Conservation (phyloP, 2,113 vertebrate genomes). For the Thryonomys swinderianus region DNA sequence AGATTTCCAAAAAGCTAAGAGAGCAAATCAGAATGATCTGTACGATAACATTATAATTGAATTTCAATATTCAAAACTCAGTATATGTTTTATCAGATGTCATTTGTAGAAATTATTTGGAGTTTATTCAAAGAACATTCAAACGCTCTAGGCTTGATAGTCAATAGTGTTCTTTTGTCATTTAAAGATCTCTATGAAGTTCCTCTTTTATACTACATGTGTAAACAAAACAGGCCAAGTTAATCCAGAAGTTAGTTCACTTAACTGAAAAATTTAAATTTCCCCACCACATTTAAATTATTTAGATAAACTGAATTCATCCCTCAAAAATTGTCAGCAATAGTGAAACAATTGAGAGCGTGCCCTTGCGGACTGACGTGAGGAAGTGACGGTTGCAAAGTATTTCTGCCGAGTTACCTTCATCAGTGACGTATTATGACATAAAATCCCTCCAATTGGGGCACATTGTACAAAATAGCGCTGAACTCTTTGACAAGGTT, state of each 20-base stretch:
- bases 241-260: background rate
- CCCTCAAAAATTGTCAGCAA: background rate
- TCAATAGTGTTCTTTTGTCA: background rate
- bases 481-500: background rate
- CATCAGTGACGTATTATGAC: background rate
- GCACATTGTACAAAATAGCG: background rate
- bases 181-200: background rate
- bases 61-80: slow-evolving; percentile 36
- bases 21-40: background rate
- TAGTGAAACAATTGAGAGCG: background rate
- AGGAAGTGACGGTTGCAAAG: background rate
- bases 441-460: background rate
- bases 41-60: background rate
- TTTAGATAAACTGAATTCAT: background rate
- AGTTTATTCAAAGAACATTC: slow-evolving; percentile 23
- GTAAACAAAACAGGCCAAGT: background rate
- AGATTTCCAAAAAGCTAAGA: background rate
- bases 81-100: background rate
- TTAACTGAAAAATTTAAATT: slow-evolving; percentile 17
- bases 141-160: background rate
- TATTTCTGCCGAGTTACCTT: background rate
- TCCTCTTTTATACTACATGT: background rate
- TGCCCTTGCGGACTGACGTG: background rate
- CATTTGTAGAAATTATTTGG: background rate
- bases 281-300: background rate